Base-by-base conservation (phyloP, 1,140 invertebrate genomes). In the Macrostomum lignano region DNA sequence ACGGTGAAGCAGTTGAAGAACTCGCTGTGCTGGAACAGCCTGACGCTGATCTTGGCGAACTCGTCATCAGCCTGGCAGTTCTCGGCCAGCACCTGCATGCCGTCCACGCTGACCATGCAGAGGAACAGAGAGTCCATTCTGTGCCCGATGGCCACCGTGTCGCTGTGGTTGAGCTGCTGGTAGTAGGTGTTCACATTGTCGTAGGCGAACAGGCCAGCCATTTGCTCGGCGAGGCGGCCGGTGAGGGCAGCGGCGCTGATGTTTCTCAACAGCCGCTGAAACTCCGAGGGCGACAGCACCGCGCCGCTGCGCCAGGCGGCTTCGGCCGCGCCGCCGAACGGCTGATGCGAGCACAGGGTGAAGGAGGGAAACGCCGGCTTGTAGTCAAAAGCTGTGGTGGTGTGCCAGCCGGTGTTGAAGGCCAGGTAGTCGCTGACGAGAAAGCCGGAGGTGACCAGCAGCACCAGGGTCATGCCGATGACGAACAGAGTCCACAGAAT, bases 291-390 rank as follows among this genome's bases (percentile, higher is more conserved):
- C 15, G 3, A 15, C 5, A 17, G 26, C 4, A 17, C 3, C 7
- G 15, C 19, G 3, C 14, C 7, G 7, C 19, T 28, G 15, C 19
- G 15, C 26, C 26, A 28, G 7, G 19, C 7, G 4, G 3, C 5
- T 15, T 28, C 19, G 3, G 26, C 26, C 19, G 7, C 3, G 19
- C 15, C 14, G 5, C 14, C 15, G 9, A 28, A 28, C 9, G 26
- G 26, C 15, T 28, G 15, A 28, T 28, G 26, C 4, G 26, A 28
- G 19, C 26, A 28, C 15, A 28, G 26, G 15, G 26, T 28, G 19
- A 28, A 15, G 19, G 26, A 14, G 26, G 26, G 26, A 28, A 28
- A 28, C 9, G 15, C 26, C 15, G 26, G 19, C 15, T 28, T 28
- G 9, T 28, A 14, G 19, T 28, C 26, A 28, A 28, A 28, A 15